These are phyloP conservation scores for Colletes latitarsis DNA, from an alignment of 1,140 invertebrate genomes.

Conservation along the genomic window DNA sequence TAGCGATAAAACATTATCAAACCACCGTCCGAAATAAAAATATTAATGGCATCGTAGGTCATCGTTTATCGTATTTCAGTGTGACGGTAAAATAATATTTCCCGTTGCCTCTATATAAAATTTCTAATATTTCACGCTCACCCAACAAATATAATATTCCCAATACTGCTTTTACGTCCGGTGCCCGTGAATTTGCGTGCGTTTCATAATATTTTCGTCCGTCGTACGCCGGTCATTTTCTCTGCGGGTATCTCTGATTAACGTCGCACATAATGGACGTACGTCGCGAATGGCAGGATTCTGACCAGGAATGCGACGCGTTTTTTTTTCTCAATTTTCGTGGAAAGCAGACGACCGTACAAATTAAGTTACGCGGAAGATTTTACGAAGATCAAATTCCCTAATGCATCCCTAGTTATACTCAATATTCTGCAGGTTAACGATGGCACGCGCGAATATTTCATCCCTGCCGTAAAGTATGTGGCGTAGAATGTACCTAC, in stretches of 20 bases:
- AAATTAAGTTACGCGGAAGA: conserved; percentile 24
- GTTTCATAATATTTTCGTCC: not conserved
- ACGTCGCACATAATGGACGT: not conserved
- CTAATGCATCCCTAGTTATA: conserved; percentile 24
- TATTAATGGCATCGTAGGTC: no score
- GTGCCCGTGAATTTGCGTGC: not conserved
- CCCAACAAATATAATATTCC: not conserved
- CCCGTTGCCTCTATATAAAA: no score
- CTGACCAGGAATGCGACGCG: not conserved
- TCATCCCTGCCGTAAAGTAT: conserved; percentile 36
- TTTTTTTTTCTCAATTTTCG: not conserved
- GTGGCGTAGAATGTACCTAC: conserved; percentile 38
- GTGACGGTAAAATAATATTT: no score
- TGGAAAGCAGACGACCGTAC: not conserved
- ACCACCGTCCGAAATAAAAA: no score
- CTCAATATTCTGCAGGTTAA: conserved; percentile 40
- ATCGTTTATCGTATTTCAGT: no score
- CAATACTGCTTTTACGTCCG: not conserved
- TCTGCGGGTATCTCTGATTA: not conserved
- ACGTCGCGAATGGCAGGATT: not conserved
- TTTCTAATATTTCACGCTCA: not conserved
- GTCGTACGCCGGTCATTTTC: no score
- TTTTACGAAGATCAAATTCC: conserved; percentile 28
- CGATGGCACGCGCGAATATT: conserved; percentile 37
- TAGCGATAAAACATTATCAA: no score